These are phyloP conservation scores for Tholera decimalis DNA, from an alignment of 2,888 invertebrate species.

Conservation along the genomic window DNA sequence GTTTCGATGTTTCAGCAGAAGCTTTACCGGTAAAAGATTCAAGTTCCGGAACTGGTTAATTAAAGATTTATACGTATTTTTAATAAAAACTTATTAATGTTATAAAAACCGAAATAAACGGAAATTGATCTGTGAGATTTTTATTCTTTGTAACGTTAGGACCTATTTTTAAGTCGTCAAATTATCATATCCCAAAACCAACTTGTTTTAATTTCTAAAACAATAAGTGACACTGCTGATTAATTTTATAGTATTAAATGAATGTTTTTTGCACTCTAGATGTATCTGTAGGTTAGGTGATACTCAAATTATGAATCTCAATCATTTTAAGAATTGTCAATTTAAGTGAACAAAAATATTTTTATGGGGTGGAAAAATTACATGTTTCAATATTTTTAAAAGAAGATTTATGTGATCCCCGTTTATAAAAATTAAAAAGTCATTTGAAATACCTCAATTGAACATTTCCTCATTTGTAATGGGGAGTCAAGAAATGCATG, in stretches of 20 bases:
- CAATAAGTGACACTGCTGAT: conserved; percentile 11
- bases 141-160: conserved; percentile 60
- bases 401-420: conserved; percentile 15
- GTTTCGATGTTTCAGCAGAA: conserved; percentile 87
- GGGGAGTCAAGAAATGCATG: conserved; percentile 1
- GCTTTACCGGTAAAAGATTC: conserved; percentile 80
- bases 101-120: conserved; percentile 67
- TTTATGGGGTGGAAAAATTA: conserved; percentile 30
- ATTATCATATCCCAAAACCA: conserved; percentile 33
- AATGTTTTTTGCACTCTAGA: conserved; percentile 53
- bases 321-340: conserved; percentile 60
- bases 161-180: conserved; percentile 29
- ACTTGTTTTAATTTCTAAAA: conserved; percentile 26
- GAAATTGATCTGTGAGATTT: conserved; percentile 57
- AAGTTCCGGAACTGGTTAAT: conserved; percentile 75
- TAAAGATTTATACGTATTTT: conserved; percentile 57
- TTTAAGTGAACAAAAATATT: conserved; percentile 54
- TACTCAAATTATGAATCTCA: conserved; percentile 64
- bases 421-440: conserved; percentile 6
- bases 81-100: conserved; percentile 57
- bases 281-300: conserved; percentile 46
- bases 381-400: conserved; percentile 30
- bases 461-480: conserved; percentile 17
- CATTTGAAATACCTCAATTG: conserved; percentile 14
- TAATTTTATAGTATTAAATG: conserved; percentile 37